Evolutionary conservation across 2,113 vertebrate species (phyloP).

Genomic region (Trematocara stigmaticum): DNA sequence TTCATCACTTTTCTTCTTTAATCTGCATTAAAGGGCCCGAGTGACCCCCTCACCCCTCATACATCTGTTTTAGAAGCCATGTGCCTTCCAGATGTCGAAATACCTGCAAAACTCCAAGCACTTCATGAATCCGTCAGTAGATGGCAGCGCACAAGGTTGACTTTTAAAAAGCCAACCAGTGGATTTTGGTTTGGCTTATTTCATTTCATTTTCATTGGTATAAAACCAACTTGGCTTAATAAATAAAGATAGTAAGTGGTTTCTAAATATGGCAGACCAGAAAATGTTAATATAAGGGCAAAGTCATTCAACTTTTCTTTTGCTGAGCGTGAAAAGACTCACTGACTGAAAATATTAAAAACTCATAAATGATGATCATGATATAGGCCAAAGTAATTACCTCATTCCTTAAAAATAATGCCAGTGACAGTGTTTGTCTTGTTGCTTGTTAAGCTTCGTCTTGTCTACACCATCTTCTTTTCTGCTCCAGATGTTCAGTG

Average conservation of each 20-base stretch:
- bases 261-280: background rate
- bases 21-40: constrained; percentile 57
- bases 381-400: background rate
- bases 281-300: background rate
- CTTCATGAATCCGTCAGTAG: constrained; percentile 38
- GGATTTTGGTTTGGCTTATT: background rate
- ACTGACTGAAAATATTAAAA: background rate
- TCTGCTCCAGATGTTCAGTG: constrained; percentile 50
- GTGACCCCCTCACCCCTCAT: constrained; percentile 52
- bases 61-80: constrained; percentile 64
- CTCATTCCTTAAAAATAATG: background rate
- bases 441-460: background rate
- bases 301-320: background rate
- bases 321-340: background rate
- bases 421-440: constrained; percentile 12
- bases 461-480: background rate
- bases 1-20: constrained; percentile 61
- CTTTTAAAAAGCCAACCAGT: background rate
- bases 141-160: constrained; percentile 51
- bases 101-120: background rate
- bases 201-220: background rate
- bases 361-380: background rate
- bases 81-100: constrained; percentile 73
- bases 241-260: background rate
- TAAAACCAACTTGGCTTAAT: background rate